Conservation (phyloP, 2,113 vertebrate genomes). For the Actenoides lindsayi region DNA sequence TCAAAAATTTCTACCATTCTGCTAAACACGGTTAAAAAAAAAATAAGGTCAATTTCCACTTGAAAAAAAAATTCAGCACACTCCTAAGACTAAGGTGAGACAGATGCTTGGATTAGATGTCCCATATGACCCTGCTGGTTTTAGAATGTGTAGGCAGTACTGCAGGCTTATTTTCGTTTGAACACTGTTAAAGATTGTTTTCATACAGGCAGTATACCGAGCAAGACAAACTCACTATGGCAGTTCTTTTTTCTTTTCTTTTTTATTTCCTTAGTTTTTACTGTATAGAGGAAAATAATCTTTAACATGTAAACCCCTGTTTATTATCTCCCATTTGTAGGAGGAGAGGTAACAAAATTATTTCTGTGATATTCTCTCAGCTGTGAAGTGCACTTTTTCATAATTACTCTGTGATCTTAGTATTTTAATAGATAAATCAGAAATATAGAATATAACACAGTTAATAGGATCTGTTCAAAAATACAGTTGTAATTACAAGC, state of each 20-base stretch:
- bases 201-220: neutral
- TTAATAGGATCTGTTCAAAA: neutral
- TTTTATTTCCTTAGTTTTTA: neutral
- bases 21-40: neutral
- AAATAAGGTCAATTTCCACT: accelerated
- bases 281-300: neutral
- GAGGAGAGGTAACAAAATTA: neutral
- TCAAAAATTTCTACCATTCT: neutral
- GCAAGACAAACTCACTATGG: neutral
- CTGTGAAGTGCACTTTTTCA: neutral
- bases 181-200: neutral
- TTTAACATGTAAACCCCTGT: neutral
- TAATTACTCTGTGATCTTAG: neutral
- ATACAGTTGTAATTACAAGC: conserved; percentile 15
- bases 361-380: neutral
- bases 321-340: neutral
- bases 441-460: neutral
- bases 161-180: neutral
- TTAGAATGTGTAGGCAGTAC: neutral
- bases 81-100: neutral
- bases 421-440: conserved; percentile 4
- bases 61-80: neutral
- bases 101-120: neutral
- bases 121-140: neutral
- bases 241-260: neutral